Base-by-base conservation (phyloP, 2,797 vertebrate species). In the Malurus leucopterus region DNA sequence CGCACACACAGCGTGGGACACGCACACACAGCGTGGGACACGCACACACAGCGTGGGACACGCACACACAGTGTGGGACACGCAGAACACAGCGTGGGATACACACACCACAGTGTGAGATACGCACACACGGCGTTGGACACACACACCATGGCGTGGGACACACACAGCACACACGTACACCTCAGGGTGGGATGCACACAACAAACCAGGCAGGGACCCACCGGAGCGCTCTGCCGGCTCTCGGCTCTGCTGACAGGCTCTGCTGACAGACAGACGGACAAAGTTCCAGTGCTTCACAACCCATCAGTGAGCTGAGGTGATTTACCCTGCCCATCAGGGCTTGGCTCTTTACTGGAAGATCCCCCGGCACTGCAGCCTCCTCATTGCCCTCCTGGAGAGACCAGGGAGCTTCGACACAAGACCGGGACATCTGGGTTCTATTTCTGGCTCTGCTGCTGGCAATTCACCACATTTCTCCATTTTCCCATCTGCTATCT, bases 391-490 rank as follows among this genome's bases (percentile, higher is more conserved):
- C 91, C 88, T 95, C 92, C 91, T 71, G 85, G 91, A 95, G 92
- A 93, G 90, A 89, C 34, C 6, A 0, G 68, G 84, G 85, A 93
- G 80, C 70, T 84, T 93, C 54, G 0, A 88, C 92, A 94, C 93
- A 89, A 93, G 91, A 94, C 83, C 89, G 58, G 93, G 92, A 94
- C 91, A 95, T 91, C 94, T 95, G 94, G 93, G 94, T 93, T 95
- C 94, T 94, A 95, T 93, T 95, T 95, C 91, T 93, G 93, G 80
- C 95, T 95, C 92, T 34, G 93, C 93, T 95, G 91, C 88, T 94
- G 93, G 94, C 89, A 95, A 77, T 92, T 86, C 91, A 92, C 92
- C 92, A 91, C 80, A 77, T 93, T 95, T 93, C 83, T 93, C 91
- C 61, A 21, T 93, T 91, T 92, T 47, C 85, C 93, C 92, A 88